These are phyloP conservation scores for Acheta domesticus DNA, from an alignment of 2,888 invertebrate species.

Conservation along the genomic window DNA sequence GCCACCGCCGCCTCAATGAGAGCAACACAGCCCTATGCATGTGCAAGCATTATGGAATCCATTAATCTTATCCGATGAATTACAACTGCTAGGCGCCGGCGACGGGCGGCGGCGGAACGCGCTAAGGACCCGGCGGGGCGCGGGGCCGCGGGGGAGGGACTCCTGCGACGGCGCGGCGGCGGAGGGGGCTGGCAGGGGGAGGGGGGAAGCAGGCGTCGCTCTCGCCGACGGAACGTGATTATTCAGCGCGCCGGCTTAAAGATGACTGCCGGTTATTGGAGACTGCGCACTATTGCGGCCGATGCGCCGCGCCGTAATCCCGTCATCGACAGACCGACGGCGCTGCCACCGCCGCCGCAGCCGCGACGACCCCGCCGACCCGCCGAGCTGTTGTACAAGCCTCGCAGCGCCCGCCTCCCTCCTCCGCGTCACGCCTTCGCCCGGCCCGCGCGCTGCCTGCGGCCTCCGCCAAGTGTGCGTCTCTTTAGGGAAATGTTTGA, in stretches of 20 bases:
- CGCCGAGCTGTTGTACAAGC: no score
- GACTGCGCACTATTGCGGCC: conserved; percentile 1
- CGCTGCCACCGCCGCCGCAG: neutral
- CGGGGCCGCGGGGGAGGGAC: neutral
- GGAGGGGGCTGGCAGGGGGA: neutral
- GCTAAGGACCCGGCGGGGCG: neutral
- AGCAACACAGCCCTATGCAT: conserved; percentile 18
- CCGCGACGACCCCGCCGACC: no score
- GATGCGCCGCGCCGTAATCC: conserved; percentile 18
- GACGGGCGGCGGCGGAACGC: conserved; percentile 6
- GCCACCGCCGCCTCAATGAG: neutral
- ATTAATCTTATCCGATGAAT: conserved; percentile 18
- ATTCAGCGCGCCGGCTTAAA: conserved; percentile 18
- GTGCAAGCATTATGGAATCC: conserved; percentile 18
- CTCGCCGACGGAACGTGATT: neutral
- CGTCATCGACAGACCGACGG: conserved; percentile 4
- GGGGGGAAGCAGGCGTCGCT: neutral
- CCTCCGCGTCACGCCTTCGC: no score
- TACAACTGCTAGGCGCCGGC: conserved; percentile 1
- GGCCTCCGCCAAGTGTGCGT: no score
- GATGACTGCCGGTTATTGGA: conserved; percentile 18
- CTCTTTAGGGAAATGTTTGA: no score
- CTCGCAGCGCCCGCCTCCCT: no score
- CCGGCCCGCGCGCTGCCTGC: no score
- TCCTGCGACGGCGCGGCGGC: neutral